Base-by-base conservation (phyloP, 2,888 invertebrate genomes). In the Oeneis ivallda region DNA sequence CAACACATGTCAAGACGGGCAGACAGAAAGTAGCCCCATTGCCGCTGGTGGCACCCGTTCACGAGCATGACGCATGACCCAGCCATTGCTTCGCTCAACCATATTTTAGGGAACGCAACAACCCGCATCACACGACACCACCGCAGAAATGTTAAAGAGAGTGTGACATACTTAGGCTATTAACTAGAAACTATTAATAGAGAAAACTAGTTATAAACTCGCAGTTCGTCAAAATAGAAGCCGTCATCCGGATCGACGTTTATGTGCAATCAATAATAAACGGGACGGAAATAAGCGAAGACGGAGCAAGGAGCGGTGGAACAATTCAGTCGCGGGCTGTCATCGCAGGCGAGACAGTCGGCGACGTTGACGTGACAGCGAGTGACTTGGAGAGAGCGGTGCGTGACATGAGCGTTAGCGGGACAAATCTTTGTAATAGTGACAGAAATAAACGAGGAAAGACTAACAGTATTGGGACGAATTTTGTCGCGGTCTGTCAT, bases 271-370 rank as follows among this genome's bases (percentile, higher is more conserved):
- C 74, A 75, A 73, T 74, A 71, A 74, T 70, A 74, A 71, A 72
- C 67, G 72, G 70, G 70, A 73, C 67, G 70, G 71, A 75, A 77
- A 77, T 74, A 76, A 75, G 76, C 76, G 73, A 73, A 77, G 77
- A 76, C 75, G 68, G 71, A 71, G 73, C 76, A 76, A 75, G 74
- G 74, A 75, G 71, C 74, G 78, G 76, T 77, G 79, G 85, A 82
- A 85, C 87, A 82, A 83, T 85, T 83, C 86, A 85, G 87, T 86
- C 83, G 84, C 79, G 80, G 78, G 74, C 81, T 87, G 89, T 90
- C 90, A 89, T 84, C 84, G 82, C 72, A 73, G 78, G 72, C 76
- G 80, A 81, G 86, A 84, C 87, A 79, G 77, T 73, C 74, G 76
- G 77, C 78, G 74, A 73, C 74, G 76, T 77, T 85, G 87, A 86